Base-by-base conservation (phyloP, 1,140 invertebrate genomes). In the Eupristina koningsbergeri region DNA sequence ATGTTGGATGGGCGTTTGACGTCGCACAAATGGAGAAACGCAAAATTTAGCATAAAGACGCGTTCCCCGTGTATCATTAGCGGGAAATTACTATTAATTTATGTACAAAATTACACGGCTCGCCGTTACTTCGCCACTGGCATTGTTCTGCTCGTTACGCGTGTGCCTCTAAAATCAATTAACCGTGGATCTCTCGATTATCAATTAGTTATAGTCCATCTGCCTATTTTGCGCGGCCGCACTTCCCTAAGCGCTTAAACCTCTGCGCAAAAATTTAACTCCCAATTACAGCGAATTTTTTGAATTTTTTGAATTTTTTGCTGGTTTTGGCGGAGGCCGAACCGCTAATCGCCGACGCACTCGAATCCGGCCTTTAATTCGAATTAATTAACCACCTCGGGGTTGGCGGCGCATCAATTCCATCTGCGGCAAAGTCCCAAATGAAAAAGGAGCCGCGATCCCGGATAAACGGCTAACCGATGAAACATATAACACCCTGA, bases 51-150 rank as follows among this genome's bases (percentile, higher is more conserved):
- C 64, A 39, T 67, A 67, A 67, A 67, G 64, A 34, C 64, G 5
- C 19, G 15, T 15, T 13, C 36, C 11, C 31, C 19, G 29, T 64
- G 34, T 67, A 29, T 19, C 31, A 34, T 41, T 61, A 78, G 63
- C 45, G 61, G 45, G 36, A 45, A 67, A 64, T 79, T 67, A 63
- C 77, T 39, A 79, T 79, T 79, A 64, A 79, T 79, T 79, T 64
- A 64, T 64, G 67, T 79, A 77, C 75, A 45, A 79, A 67, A 67
- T 61, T 77, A 58, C 39, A 26, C 13, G 36, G 3, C 39, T 47
- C 77, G 67, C 67, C 39, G 61, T 39, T 79, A 79, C 41, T 64
- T 79, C 39, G 8, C 36, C 50, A 78, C 34, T 41, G 22, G 17
- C 29, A 41, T 0, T 45, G 8, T 15, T 47, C 13, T 45, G 11